Base-by-base conservation (phyloP, 2,113 vertebrate species). In the Rhombomys opimus region DNA sequence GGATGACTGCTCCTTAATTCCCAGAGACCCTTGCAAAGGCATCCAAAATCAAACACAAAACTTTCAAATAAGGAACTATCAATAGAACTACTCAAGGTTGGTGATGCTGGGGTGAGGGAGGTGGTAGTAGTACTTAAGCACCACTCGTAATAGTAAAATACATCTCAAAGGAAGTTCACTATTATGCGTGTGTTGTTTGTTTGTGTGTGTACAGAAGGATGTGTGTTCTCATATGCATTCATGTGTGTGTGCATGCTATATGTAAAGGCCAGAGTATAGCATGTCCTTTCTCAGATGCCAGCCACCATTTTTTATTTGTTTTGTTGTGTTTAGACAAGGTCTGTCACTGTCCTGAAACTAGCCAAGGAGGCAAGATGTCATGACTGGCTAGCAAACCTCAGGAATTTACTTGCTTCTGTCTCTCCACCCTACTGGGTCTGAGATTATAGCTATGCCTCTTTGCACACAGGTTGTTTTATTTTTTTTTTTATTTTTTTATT, bases 21-120 rank as follows among this genome's bases (percentile, higher is more conserved):
- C 32, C 25, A 90, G 35, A 35, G 18, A 3, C 41, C 41, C 23
- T 75, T 65, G 22, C 13, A 93, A 89, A 2, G 27, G 65, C 82
- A 92, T 85, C 27, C 61, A 93, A 97, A 93, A 89, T 89, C 17
- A 95, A 95, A 46, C 14, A n/a, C 38, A 70, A 81, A 61, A 41
- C 88, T 59, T 82, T 84, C 75, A 93, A 94, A 84, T 8, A 91
- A 68, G 94, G 2, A 50, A 77, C 0, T 61, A 35, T 84, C 90
- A 89, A 50, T 23, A 57, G 15, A 86, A 86, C 54, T 18, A 70
- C 89, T 93, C 94, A 41, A 96, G n/a, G 41, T 50, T 86, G 14
- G 41, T 77, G 38, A 38, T 41, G 2, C 25, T 50, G 65, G 30
- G 20, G 9, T n/a, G n/a, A 22, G 3, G 68, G 35, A 72, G 18